Evolutionary conservation across 2,888 invertebrate genomes (phyloP).

Genomic region (Cylloceria caligata): DNA sequence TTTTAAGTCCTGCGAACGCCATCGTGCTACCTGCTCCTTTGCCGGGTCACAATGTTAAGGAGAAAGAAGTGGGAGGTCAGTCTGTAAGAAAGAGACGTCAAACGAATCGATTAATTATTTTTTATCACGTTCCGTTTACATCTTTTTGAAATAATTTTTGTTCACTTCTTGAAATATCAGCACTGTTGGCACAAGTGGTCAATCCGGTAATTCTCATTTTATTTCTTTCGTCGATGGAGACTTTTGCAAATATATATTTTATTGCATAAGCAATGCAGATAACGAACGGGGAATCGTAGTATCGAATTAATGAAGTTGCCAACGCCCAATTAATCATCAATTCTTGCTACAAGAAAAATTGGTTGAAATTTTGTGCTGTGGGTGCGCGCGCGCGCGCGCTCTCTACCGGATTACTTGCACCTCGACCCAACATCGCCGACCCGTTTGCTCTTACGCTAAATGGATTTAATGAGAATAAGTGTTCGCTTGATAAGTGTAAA

Average conservation of each 20-base stretch:
- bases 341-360: constrained; percentile 12
- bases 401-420: constrained; percentile 16
- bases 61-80: constrained; percentile 6
- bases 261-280: constrained; percentile 3
- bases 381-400: constrained; percentile 17
- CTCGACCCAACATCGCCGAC: constrained; percentile 21
- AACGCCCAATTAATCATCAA: constrained; percentile 20
- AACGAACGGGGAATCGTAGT: constrained; percentile 1
- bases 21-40: constrained; percentile 86
- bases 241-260: constrained; percentile 25
- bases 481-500: constrained; percentile 72
- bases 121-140: background rate
- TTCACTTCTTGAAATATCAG: background rate
- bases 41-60: constrained; percentile 53
- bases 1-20: constrained; percentile 99
- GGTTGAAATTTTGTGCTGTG: constrained; percentile 1
- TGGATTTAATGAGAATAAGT: constrained; percentile 76
- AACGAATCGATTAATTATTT: constrained; percentile 35
- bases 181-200: constrained; percentile 34
- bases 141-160: background rate
- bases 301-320: background rate
- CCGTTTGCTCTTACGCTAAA: constrained; percentile 65
- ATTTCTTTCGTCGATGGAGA: background rate
- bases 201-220: constrained; percentile 7
- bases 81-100: constrained; percentile 52